Conservation (phyloP, 2,797 vertebrate genomes). For the Catharus ustulatus region DNA sequence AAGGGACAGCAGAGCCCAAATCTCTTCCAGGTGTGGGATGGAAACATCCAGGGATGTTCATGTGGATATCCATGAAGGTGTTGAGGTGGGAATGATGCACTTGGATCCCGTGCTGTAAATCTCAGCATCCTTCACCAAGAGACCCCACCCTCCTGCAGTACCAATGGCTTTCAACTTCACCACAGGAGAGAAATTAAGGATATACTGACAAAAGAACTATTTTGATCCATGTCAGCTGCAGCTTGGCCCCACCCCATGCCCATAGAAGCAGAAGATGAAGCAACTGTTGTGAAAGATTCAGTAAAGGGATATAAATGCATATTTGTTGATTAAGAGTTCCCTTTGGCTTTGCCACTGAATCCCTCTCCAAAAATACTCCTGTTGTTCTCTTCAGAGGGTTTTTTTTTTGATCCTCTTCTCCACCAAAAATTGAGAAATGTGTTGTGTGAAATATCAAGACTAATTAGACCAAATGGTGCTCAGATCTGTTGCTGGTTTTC, state of each 20-base stretch:
- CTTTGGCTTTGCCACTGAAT: neutral
- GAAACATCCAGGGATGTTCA: neutral
- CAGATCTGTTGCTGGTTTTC: conserved; percentile 74
- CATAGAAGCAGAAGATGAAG: neutral
- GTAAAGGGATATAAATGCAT: neutral
- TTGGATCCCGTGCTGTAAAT: neutral
- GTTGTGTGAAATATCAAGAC: conserved; percentile 76
- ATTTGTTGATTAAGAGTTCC: conserved; percentile 25
- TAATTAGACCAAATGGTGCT: conserved; percentile 81
- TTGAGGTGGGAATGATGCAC: neutral
- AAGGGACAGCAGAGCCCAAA: neutral
- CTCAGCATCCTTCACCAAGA: neutral
- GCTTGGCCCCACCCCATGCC: neutral
- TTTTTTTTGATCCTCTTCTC: conserved; percentile 14
- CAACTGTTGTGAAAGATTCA: neutral
- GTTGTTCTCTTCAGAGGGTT: conserved; percentile 65
- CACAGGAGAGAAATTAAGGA: neutral
- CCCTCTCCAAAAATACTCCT: conserved; percentile 6
- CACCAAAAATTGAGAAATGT: conserved; percentile 67
- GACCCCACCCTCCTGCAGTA: neutral
- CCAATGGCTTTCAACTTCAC: neutral
- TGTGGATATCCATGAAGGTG: neutral
- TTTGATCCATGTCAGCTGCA: neutral
- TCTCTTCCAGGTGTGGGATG: neutral
- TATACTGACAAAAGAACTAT: neutral